Evolutionary conservation across 2,113 vertebrate genomes (phyloP).

Genomic region (Fukomys damarensis): DNA sequence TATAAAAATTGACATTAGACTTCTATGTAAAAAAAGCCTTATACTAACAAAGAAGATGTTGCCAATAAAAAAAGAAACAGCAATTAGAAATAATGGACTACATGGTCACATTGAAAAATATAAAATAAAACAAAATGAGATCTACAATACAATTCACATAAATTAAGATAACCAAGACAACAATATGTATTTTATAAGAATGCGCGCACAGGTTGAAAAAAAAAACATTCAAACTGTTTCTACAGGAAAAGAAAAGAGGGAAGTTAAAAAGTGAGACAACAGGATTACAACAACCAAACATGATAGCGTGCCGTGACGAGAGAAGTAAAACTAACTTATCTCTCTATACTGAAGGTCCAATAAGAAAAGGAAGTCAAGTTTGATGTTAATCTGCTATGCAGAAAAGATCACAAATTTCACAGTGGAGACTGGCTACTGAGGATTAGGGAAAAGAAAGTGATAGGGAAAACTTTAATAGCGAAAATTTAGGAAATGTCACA

Average conservation of each 20-base stretch:
- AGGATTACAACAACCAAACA: not conserved
- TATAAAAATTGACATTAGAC: not conserved
- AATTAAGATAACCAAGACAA: not conserved
- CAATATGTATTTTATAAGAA: not conserved
- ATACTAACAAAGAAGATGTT: not conserved
- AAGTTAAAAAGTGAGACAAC: not conserved
- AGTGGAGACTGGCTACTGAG: not conserved
- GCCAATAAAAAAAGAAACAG: not conserved
- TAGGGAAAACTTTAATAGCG: too few relatives aligned
- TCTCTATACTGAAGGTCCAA: not conserved
- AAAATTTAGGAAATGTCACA: too few relatives aligned
- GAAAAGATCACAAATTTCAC: not conserved
- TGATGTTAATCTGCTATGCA: not conserved
- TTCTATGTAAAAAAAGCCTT: not conserved
- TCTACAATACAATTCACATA: not conserved
- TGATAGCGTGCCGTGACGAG: not conserved
- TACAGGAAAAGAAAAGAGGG: not conserved
- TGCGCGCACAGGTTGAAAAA: not conserved
- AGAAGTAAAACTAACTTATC: not conserved
- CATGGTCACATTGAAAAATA: not conserved
- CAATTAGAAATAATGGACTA: not conserved
- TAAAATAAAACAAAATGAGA: constrained; percentile 1
- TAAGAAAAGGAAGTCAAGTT: not conserved
- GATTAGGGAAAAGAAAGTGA: not conserved
- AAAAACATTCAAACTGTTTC: not conserved